These are phyloP conservation scores for Spialia ferax DNA, from an alignment of 2,888 invertebrate genomes.

Conservation along the genomic window DNA sequence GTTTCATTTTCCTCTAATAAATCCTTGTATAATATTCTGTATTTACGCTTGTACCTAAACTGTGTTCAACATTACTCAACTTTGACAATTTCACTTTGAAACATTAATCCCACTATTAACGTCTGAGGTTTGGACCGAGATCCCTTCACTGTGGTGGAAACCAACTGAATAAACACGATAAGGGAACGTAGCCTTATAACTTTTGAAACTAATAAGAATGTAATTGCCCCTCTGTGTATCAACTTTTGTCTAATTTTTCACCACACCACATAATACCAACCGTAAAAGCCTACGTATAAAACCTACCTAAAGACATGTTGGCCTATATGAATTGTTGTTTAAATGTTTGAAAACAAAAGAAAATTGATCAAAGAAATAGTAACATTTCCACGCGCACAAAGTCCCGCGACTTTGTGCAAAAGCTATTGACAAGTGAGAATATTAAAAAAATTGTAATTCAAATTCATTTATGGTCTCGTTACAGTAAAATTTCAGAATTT, in stretches of 20 bases:
- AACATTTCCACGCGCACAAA: too few species aligned
- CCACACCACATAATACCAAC: too few species aligned
- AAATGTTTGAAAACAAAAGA: too few species aligned
- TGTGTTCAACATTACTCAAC: conserved; percentile 2
- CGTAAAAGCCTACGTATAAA: too few species aligned
- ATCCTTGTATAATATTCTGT: background rate
- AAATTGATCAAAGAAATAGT: too few species aligned
- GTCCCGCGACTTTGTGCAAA: too few species aligned
- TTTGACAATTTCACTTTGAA: conserved; percentile 12
- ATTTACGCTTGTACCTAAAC: background rate
- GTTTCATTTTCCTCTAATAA: background rate
- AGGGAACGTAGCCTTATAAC: background rate
- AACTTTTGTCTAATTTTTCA: background rate
- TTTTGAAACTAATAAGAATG: conserved; percentile 3
- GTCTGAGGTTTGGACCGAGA: conserved; percentile 4
- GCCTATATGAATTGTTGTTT: too few species aligned
- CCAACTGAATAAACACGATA: conserved; percentile 27
- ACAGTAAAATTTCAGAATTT: too few species aligned
- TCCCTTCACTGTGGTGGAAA: conserved; percentile 4
- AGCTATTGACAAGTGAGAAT: too few species aligned
- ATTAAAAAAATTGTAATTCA: too few species aligned
- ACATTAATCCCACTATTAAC: conserved; percentile 18
- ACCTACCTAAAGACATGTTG: too few species aligned
- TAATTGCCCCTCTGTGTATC: background rate
- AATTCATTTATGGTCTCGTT: too few species aligned